Base-by-base conservation (phyloP, 35 echinoderm and acorn worm species). In the Anneissia japonica region DNA sequence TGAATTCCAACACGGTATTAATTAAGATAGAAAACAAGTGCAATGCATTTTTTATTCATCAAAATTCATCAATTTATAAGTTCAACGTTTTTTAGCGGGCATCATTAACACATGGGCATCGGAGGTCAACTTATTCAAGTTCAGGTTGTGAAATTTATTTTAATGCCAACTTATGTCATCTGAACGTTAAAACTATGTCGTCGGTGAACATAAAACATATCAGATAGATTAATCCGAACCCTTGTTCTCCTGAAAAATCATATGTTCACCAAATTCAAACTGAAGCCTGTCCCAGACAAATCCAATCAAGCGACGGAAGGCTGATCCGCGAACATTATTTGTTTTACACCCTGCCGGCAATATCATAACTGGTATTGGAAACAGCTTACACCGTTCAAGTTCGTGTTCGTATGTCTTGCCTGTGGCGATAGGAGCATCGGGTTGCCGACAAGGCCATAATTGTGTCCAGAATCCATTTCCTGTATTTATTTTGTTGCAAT, bases 401-500 rank as follows among this genome's bases (percentile, higher is more conserved):
- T 64, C 51, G 51, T 64, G 51, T 64, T 64, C 51, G 19, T 64
- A 64, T 64, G 51, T 64, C 51, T 9, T 64, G 51, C 51, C 51
- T 64, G 51, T 9, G 51, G 51, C 51, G 51, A 9, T 16, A 9
- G 10, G 51, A 64, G 51, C 51, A 64, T 64, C 51, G 51, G 51
- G 51, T 64, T 64, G 6, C 51, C 51, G 51, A 23, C 51, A 64
- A 64, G 51, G 51, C 51, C 51, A 64, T 64, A 64, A 64, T 64
- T 64, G 51, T 64, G 51, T 64, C 51, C 51, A 64, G 10, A 64
- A 19, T 64, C 51, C 26, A 64, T 64, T 64, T 64, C 51, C 51
- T 43, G 51, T 64, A 64, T 64, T 64, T 64, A 64, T 64, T 64
- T 64, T 64, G 51, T 64, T 64, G 51, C 51, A 64, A 64, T 64